Evolutionary conservation across 2,888 invertebrate genomes (phyloP), one percentile per base, ranked within the genome.

Genomic region (Patella pellucida): DNA sequence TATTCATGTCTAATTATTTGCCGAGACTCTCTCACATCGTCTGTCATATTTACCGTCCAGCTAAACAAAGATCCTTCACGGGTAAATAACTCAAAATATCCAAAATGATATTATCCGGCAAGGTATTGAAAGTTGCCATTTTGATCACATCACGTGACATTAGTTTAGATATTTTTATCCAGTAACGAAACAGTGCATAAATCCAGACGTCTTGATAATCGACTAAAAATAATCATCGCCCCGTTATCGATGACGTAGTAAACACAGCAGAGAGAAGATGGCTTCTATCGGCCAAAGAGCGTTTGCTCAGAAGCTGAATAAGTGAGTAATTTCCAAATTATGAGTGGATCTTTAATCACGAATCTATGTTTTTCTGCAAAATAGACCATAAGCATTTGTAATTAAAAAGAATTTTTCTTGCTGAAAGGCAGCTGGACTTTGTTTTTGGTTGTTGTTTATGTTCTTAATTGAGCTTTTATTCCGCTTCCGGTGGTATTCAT

Each of bases 281-380:
- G 84, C 87, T 80, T 84, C 85, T 73, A 77, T 85, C 69, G 87
- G 85, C 62, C 86, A 86, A 81, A 81, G 88, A 84, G 88, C 88
- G 14, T 88, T 88, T 77, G 88, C 87, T 76, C 87, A 88, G 78
- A 88, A 87, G 75, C 79, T 88, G 62, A 87, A 86, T 78, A 88
- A 88, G 88, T 88, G 84, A 76, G 85, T 79, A 23, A 7, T n/a
- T 41, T 52, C 12, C 51, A 15, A 23, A 73, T 15, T 41, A 41
- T 41, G 7, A 41, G 41, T 41, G 0, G 41, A 41, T 41, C 41
- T 41, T 41, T 0, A 7, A 41, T 7, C 7, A 7, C 9, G 41
- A 41, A 41, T 41, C 9, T 41, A 1, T 41, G 41, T 41, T 41
- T 41, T 41, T 9, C 41, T 9, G 41, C 41, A 41, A 41, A 1